Evolutionary conservation across 2,888 invertebrate species (phyloP), one percentile per base, ranked within the genome.

Genomic region (Drosophila emarginata): DNA sequence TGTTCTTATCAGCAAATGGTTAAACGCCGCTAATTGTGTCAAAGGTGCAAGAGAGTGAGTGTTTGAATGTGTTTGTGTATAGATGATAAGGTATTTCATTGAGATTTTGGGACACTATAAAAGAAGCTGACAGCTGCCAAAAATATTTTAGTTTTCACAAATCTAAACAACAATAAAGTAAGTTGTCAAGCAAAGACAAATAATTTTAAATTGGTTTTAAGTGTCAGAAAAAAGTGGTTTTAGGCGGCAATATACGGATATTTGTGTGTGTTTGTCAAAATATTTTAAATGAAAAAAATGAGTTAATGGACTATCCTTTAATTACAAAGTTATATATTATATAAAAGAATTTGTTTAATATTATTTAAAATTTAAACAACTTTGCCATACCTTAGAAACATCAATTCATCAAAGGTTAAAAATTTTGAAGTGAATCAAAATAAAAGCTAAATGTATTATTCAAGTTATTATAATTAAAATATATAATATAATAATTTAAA

Each of bases 11-110:
- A 68, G 72, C 69, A 58, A 7, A 50, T 26, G 60, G 64, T 76
- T 59, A 62, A 80, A 32, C 37, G 76, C 18, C 63, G 56, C 64
- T 76, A 76, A 83, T 80, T 80, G 84, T 72, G 80, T 86, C 80
- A 81, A 80, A 87, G 81, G 84, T 80, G 39, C 50, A 18, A 45
- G 6, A 21, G 18, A 15, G 45, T 45, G 45, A 11, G 18, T 45
- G 11, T 45, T 6, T n/a, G 15, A 9, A 11, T 45, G 11, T 45
- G 12, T 26, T 32, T 53, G 37, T 15, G 15, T 39, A 36, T n/a
- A n/a, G 11, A 15, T 54, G 84, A 81, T 87, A 84, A 67, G 74
- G 60, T n/a, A 37, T 40, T 14, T 63, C 7, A 15, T 32, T 26
- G 14, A 45, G 45, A 56, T 59, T 51, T 36, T 58, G 14, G 54